Conservation (phyloP, 2,797 vertebrate genomes). For the Tolypeutes matacus region DNA sequence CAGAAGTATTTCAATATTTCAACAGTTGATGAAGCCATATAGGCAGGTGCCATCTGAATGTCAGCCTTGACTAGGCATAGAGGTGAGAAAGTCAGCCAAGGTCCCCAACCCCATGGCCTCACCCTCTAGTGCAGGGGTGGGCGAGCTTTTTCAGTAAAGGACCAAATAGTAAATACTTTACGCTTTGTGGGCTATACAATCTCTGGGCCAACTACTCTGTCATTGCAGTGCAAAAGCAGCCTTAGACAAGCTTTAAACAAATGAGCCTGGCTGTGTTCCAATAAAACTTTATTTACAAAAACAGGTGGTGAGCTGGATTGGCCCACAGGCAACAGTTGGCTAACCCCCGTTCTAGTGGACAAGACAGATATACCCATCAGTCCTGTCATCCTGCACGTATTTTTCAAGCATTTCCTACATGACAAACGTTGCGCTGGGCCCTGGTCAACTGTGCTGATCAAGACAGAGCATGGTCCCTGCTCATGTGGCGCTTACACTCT, state of each 20-base stretch:
- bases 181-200: background rate
- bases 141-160: background rate
- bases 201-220: background rate
- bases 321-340: background rate
- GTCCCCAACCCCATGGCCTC: background rate
- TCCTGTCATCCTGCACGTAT: background rate
- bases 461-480: background rate
- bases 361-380: background rate
- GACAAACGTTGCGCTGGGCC: background rate
- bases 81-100: background rate
- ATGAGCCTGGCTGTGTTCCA: background rate
- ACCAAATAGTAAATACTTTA: conserved; percentile 14
- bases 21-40: background rate
- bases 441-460: background rate
- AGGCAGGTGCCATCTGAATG: background rate
- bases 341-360: background rate
- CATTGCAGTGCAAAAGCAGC: background rate
- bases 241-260: background rate
- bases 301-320: background rate
- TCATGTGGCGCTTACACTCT: background rate
- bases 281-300: background rate
- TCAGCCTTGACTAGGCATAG: background rate
- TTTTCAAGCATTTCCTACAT: background rate
- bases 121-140: background rate
- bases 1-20: background rate